These are phyloP conservation scores for Paragorgia papillata DNA, from an alignment of 92 coral and sea anemone species.

Conservation along the genomic window DNA sequence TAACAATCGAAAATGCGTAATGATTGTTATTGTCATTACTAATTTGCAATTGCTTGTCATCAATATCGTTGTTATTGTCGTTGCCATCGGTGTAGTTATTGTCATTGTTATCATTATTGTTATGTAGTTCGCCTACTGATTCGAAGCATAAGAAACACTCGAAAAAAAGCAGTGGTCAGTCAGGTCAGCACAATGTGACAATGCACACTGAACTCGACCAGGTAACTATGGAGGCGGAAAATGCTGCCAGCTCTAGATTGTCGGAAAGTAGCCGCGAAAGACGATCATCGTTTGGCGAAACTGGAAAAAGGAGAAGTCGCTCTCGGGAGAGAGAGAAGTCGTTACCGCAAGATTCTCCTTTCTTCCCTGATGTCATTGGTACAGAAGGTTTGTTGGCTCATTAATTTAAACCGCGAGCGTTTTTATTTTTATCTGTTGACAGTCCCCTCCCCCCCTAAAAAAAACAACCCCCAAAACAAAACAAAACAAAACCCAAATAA, in stretches of 20 bases:
- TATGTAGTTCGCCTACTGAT: constrained; percentile 68
- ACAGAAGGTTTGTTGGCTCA: constrained; percentile 69
- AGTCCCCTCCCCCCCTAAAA: too few relatives aligned
- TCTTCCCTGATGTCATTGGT: constrained; percentile 89
- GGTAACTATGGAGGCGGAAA: constrained; percentile 77
- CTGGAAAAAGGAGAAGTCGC: constrained; percentile 78
- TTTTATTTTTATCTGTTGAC: too few relatives aligned
- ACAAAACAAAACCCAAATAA: too few relatives aligned
- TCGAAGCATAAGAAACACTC: constrained; percentile 81
- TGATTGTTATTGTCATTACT: too few relatives aligned
- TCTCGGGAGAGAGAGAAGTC: constrained; percentile 74
- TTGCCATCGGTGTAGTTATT: too few relatives aligned
- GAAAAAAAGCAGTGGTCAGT: constrained; percentile 71
- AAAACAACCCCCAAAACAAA: too few relatives aligned
- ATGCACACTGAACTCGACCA: constrained; percentile 78
- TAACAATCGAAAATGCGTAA: too few relatives aligned
- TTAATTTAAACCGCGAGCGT: constrained; percentile 9
- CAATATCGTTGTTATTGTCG: too few relatives aligned
- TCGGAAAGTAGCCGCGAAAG: constrained; percentile 72
- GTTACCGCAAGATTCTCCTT: constrained; percentile 69
- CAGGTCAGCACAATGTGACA: constrained; percentile 77
- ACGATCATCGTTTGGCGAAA: constrained; percentile 75
- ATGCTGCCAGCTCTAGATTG: constrained; percentile 71
- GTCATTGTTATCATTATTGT: too few relatives aligned
- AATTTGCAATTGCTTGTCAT: too few relatives aligned